Conservation (phyloP, 1,140 invertebrate genomes). For the Probaryconus sp. region DNA sequence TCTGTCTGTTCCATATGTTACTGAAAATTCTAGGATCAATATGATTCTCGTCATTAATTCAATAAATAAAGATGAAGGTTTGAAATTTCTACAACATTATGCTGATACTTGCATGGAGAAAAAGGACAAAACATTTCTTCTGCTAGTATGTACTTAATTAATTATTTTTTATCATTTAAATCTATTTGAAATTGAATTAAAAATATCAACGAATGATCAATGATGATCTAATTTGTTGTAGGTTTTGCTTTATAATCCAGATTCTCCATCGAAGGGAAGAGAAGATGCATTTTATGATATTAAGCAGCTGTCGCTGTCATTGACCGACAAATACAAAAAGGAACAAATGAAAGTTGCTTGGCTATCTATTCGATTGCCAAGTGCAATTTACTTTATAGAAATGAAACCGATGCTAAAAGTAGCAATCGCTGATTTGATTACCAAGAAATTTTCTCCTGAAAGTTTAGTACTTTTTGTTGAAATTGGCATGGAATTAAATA, state of each 20-base stretch:
- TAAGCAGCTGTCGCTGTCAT: slow-evolving; percentile 81
- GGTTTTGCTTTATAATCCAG: slow-evolving; percentile 81
- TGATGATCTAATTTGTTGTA: slow-evolving; percentile 71
- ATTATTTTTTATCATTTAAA: slow-evolving; percentile 11
- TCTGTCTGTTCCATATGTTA: slow-evolving; percentile 92
- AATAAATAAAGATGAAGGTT: slow-evolving; percentile 76
- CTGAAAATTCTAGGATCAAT: slow-evolving; percentile 89
- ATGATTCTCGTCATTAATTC: slow-evolving; percentile 84
- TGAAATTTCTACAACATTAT: slow-evolving; percentile 85
- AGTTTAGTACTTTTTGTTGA: slow-evolving; percentile 84
- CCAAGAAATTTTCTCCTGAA: slow-evolving; percentile 84
- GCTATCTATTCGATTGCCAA: slow-evolving; percentile 83
- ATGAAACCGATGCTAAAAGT: slow-evolving; percentile 80
- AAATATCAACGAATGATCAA: no score
- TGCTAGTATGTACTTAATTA: slow-evolving; percentile 79
- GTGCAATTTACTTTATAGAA: slow-evolving; percentile 66
- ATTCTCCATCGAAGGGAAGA: slow-evolving; percentile 82
- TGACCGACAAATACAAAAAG: slow-evolving; percentile 84
- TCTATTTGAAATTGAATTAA: slow-evolving; percentile 28
- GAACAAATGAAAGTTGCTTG: slow-evolving; percentile 84
- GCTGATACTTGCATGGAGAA: slow-evolving; percentile 85
- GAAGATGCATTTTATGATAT: slow-evolving; percentile 82
- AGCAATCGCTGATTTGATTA: slow-evolving; percentile 84
- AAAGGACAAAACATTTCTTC: slow-evolving; percentile 86
- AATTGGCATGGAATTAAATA: slow-evolving; percentile 83